phyloP scores from a whole-genome alignment of 2,888 invertebrate species.

The Altica lythri region DNA sequence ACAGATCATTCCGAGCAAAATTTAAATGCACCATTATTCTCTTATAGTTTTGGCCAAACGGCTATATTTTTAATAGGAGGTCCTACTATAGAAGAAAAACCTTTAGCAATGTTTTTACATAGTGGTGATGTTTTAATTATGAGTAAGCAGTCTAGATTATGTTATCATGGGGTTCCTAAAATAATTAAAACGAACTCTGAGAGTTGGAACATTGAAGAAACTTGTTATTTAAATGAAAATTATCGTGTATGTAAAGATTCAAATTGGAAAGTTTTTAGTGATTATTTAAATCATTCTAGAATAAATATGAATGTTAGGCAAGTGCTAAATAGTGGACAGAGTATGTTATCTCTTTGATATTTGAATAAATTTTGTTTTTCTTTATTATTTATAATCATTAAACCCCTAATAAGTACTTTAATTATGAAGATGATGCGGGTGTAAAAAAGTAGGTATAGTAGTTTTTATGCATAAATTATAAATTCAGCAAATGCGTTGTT shows the following conservation, averaged over 20 bases:
- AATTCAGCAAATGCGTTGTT: too few relatives aligned
- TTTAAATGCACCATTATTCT: conserved; percentile 85
- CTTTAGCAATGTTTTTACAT: conserved; percentile 73
- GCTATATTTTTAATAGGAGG: conserved; percentile 95
- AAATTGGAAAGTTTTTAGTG: conserved; percentile 61
- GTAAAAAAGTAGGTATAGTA: too few relatives aligned
- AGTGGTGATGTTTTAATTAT: conserved; percentile 93
- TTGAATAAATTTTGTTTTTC: background rate
- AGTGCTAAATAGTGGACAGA: conserved; percentile 58
- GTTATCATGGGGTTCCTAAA: conserved; percentile 93
- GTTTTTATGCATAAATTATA: too few relatives aligned
- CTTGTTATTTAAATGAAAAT: conserved; percentile 18
- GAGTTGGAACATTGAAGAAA: conserved; percentile 58
- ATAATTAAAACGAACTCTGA: conserved; percentile 64
- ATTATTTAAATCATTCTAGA: conserved; percentile 73
- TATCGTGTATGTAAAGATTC: conserved; percentile 42
- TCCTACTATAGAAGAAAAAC: conserved; percentile 66
- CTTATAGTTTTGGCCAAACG: conserved; percentile 93
- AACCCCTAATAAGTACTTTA: too few relatives aligned
- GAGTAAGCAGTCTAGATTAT: conserved; percentile 81
- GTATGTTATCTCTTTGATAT: background rate
- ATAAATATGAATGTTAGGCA: conserved; percentile 95
- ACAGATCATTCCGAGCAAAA: conserved; percentile 93
- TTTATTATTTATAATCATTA: too few relatives aligned
- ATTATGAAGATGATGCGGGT: too few relatives aligned